A percentile compares a stretch with the other conserved stretches of the same genome.
Conservation (phyloP, 2,113 vertebrate species). For the Nettapus auritus region DNA sequence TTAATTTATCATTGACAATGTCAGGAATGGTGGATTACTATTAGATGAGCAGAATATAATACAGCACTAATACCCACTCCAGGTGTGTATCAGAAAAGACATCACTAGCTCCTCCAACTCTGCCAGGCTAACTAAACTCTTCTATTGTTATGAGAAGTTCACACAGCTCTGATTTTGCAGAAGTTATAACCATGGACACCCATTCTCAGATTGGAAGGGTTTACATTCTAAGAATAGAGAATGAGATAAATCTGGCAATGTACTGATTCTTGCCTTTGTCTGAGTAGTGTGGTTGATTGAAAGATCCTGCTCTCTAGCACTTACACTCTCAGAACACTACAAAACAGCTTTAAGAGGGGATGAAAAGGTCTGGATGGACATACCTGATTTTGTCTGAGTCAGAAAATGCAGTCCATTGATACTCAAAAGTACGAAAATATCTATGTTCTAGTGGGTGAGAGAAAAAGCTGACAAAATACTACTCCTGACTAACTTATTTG, state of each 20-base stretch:
- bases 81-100: neutral
- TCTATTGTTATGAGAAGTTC: neutral
- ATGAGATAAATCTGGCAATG: neutral
- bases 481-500: neutral
- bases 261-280: neutral
- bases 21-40: neutral
- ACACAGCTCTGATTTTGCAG: neutral
- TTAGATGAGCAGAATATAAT: neutral
- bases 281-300: neutral
- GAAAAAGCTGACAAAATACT: neutral
- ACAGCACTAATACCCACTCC: neutral
- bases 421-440: neutral
- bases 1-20: neutral
- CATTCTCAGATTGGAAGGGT: neutral
- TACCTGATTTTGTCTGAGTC: neutral
- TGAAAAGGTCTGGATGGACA: neutral
- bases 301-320: neutral
- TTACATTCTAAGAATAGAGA: neutral
- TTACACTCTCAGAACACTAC: neutral
- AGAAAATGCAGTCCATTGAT: neutral
- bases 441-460: neutral
- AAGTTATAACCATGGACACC: neutral
- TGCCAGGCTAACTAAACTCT: neutral
- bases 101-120: neutral
- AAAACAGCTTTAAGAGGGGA: neutral